Percentiles rank a stretch among this genome's conserved stretches.
Conservation (phyloP, 2,888 invertebrate genomes). For the Cordilura impudica region DNA sequence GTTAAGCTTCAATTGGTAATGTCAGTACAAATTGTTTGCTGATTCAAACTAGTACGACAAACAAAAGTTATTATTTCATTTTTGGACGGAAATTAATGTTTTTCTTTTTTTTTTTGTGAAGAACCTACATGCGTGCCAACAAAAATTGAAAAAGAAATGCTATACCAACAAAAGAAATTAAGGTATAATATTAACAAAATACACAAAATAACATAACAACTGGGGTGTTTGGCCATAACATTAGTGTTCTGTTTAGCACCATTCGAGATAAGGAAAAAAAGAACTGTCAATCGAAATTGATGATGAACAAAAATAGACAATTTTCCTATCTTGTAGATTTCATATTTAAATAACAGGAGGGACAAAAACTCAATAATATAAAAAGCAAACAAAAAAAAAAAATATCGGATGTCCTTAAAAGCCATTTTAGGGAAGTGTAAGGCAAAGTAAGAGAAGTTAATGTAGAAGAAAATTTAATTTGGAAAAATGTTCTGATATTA, state of each 20-base stretch:
- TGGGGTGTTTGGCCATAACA: background rate
- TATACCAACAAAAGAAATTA: background rate
- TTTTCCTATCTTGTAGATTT: background rate
- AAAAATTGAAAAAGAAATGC: no score
- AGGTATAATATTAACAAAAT: background rate
- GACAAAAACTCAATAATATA: background rate
- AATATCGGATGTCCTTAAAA: background rate
- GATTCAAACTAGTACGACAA: slow-evolving; percentile 2
- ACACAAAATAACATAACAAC: background rate
- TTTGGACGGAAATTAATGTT: background rate
- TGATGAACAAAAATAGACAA: slow-evolving; percentile 2
- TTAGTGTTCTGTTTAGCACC: background rate
- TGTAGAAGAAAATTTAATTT: no score
- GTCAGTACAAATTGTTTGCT: background rate
- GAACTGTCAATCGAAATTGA: slow-evolving; percentile 28
- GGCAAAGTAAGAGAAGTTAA: no score
- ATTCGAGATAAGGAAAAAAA: background rate
- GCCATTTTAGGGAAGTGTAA: no score
- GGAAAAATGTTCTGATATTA: no score
- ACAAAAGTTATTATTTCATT: background rate
- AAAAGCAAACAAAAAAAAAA: background rate
- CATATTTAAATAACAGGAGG: background rate
- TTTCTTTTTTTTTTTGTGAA: no score
- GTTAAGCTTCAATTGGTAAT: no score
- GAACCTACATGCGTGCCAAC: no score